phyloP scores from a whole-genome alignment of 2,888 invertebrate species.

The Cephus spinipes region DNA sequence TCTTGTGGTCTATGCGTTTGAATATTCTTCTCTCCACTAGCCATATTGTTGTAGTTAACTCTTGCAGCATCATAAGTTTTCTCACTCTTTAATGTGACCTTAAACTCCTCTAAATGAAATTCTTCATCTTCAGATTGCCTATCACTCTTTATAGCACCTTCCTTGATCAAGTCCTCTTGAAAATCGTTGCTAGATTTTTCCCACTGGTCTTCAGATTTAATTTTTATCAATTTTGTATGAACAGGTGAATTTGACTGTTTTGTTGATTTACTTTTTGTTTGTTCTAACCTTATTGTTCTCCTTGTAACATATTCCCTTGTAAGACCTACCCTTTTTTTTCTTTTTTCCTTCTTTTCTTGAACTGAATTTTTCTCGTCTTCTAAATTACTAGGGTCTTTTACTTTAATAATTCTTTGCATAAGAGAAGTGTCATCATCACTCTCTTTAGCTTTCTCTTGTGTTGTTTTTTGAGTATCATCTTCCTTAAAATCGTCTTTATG shows the following conservation, averaged over 20 bases:
- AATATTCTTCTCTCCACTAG: neutral
- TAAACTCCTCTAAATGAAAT: neutral
- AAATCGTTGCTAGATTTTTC: neutral
- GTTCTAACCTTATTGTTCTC: neutral
- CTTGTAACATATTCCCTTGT: neutral
- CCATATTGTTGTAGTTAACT: neutral
- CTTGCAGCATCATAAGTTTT: neutral
- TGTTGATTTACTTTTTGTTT: neutral
- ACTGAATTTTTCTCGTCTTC: neutral
- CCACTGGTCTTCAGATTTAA: no score
- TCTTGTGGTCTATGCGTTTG: constrained; percentile 17
- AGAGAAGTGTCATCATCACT: constrained; percentile 9
- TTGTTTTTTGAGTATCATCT: neutral
- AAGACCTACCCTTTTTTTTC: neutral
- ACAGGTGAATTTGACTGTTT: neutral
- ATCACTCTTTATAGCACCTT: constrained; percentile 12
- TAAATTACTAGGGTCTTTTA: neutral
- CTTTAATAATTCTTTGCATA: neutral
- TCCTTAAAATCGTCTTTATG: constrained; percentile 16
- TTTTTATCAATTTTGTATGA: no score
- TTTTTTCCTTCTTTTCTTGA: neutral
- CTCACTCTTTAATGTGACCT: neutral
- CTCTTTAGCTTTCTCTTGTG: constrained; percentile 8
- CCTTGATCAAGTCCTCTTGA: neutral
- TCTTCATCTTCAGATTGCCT: constrained; percentile 2